phyloP scores from a whole-genome alignment of 2,797 vertebrate genomes.

The Sandelia bainsii region DNA sequence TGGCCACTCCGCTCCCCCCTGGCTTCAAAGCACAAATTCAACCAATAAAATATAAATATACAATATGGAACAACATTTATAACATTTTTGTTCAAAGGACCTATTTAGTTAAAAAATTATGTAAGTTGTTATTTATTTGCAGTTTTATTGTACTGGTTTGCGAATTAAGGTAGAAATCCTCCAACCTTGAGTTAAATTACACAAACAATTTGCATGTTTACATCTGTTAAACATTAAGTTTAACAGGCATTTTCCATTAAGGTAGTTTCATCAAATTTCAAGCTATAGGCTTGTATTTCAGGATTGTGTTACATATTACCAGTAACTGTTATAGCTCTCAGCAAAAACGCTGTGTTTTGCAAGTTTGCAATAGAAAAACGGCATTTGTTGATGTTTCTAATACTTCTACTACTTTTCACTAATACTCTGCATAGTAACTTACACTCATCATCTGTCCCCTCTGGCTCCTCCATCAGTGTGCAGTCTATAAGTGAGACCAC shows the following conservation, averaged over 20 bases:
- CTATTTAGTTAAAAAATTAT: too few species aligned
- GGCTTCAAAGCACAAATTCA: constrained; percentile 67
- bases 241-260: too few species aligned
- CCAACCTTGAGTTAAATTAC: neutral
- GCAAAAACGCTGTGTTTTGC: neutral
- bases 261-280: too few species aligned
- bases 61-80: too few species aligned
- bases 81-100: too few species aligned
- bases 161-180: neutral
- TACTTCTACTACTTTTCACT: too few species aligned
- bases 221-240: neutral
- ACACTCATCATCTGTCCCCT: constrained; percentile 94
- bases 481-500: constrained; percentile 97
- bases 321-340: neutral
- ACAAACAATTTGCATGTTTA: neutral
- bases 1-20: constrained; percentile 87
- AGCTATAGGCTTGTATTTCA: neutral
- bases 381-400: neutral
- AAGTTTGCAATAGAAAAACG: neutral
- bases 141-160: too few species aligned
- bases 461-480: constrained; percentile 94
- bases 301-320: neutral
- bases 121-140: too few species aligned
- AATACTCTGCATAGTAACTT: constrained; percentile 53
- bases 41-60: neutral